phyloP scores from a whole-genome alignment of 2,888 invertebrate species.

The Meiosimyza platycephala region DNA sequence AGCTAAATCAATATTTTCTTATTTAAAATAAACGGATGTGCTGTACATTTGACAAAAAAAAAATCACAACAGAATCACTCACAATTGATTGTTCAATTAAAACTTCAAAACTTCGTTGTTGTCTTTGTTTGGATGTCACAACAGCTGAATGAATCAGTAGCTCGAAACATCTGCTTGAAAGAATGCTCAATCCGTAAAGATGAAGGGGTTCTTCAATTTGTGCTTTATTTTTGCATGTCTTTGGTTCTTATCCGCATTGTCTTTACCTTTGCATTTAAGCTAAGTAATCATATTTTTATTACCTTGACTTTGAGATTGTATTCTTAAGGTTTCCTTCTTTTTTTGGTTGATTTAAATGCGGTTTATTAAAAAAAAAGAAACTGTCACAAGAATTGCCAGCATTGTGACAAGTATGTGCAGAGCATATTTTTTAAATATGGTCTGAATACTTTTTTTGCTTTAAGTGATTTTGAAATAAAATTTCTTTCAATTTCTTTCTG shows the following conservation, averaged over 20 bases:
- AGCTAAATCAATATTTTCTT: not conserved
- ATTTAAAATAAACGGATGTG: conserved; percentile 23
- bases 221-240: not conserved
- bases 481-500: too few species aligned
- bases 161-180: conserved; percentile 38
- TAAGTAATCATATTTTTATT: conserved; percentile 62
- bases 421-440: conserved; percentile 7
- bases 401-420: conserved; percentile 11
- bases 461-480: not conserved
- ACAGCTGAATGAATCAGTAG: not conserved
- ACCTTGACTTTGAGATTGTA: conserved; percentile 12
- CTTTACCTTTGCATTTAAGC: conserved; percentile 58
- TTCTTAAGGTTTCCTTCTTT: not conserved
- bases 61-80: not conserved
- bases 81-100: conserved; percentile 55
- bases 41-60: conserved; percentile 3
- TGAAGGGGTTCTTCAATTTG: not conserved
- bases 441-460: not conserved
- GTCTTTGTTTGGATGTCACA: not conserved
- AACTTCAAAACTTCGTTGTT: conserved; percentile 36
- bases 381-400: not conserved
- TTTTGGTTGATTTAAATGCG: conserved; percentile 8
- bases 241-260: conserved; percentile 6
- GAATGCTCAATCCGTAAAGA: not conserved
- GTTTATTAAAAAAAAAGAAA: not conserved